Base-by-base conservation (phyloP, 2,113 vertebrate genomes). In the Bucco capensis region DNA sequence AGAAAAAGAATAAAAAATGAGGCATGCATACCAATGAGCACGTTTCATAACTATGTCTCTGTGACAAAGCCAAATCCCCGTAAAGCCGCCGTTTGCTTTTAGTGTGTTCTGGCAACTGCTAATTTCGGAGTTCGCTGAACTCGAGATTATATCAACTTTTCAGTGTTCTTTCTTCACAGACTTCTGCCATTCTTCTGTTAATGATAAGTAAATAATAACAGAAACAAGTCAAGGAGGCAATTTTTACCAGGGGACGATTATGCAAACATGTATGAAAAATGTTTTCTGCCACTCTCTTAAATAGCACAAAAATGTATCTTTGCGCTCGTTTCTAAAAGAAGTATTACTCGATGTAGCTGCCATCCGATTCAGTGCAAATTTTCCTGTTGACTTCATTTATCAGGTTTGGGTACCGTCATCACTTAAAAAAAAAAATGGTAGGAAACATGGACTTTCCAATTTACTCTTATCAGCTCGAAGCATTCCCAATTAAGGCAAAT, bases 401-500 rank as follows among this genome's bases (percentile, higher is more conserved):
- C 73, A 42, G 40, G 10, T 92, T 81, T 9, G 6, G 14, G 19
- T 53, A 37, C 61, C 7, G 11, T 50, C 69, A 88, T 17, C 14
- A 18, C 15, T 50, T 21, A 49, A 51, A 31, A 30, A 38, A 46
- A 51, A 24, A 35, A 44, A 66, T 65, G 24, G 24, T 22, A 40
- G 33, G 50, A 70, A 88, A 74, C 25, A 61, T 37, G 18, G 70
- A 85, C 57, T 94, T 90, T 92, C 81, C 83, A 91, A 79, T 92
- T 94, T 87, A 69, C 51, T 70, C 57, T 95, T 95, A 95, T 94
- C 88, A 89, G 46, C 74, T 76, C 53, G 11, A 83, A 80, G 83
- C 88, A 83, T 89, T 94, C 81, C 81, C 49, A 95, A 85, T 95
- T 92, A 93, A 83, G 66, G 62, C 46, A 84, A 91, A 87, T 87